These are phyloP conservation scores for Capromys pilorides DNA, from an alignment of 2,797 vertebrate genomes.

Conservation along the genomic window DNA sequence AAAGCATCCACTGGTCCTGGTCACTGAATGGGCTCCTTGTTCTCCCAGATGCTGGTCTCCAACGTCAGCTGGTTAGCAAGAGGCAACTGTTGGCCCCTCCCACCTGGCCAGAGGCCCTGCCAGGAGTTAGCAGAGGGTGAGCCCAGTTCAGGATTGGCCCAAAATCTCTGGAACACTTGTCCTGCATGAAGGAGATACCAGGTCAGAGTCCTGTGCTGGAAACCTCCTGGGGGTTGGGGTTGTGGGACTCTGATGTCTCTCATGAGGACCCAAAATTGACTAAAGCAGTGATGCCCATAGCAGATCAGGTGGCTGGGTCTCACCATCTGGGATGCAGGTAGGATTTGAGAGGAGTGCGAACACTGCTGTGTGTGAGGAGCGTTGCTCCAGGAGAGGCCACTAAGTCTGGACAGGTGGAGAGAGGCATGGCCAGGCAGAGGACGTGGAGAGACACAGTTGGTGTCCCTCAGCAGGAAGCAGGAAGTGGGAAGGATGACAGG, in stretches of 20 bases:
- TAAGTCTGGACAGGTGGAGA: not conserved
- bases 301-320: not conserved
- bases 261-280: not conserved
- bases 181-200: not conserved
- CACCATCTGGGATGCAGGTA: fast-evolving
- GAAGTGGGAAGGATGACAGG: not conserved
- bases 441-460: not conserved
- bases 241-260: not conserved
- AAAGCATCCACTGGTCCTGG: constrained; percentile 76
- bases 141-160: not conserved
- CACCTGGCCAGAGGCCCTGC: not conserved
- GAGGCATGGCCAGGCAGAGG: not conserved
- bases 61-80: constrained; percentile 69
- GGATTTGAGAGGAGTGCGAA: not conserved
- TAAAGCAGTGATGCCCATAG: not conserved
- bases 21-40: constrained; percentile 85
- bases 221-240: not conserved
- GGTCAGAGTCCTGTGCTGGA: not conserved
- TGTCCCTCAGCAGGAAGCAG: not conserved
- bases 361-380: not conserved
- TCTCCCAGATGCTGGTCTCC: constrained; percentile 78
- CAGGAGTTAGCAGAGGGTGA: not conserved
- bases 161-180: not conserved
- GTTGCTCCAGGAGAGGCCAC: not conserved
- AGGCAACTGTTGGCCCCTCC: not conserved